phyloP scores from a whole-genome alignment of 2,797 vertebrate genomes.

The Onychomys arenicola region DNA sequence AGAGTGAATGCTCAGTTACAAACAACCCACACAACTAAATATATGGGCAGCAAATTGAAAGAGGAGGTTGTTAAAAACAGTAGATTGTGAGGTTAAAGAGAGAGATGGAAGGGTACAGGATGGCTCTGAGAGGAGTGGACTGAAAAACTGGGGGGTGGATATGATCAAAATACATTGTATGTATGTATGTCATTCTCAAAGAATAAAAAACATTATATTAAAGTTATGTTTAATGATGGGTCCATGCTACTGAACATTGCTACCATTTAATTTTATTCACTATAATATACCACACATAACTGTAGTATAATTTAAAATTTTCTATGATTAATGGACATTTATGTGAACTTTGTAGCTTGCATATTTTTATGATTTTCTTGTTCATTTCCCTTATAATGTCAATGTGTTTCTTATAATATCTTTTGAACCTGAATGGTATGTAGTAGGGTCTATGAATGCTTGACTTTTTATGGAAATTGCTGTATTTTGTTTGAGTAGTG shows the following conservation, averaged over 20 bases:
- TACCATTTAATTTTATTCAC: neutral
- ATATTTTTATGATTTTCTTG: neutral
- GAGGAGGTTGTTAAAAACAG: neutral
- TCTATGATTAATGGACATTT: neutral
- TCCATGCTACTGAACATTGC: neutral
- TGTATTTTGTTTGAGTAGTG: neutral
- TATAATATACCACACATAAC: neutral
- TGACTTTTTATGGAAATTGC: conserved; percentile 5
- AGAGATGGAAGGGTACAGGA: neutral
- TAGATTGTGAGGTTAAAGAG: neutral
- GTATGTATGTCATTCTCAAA: neutral
- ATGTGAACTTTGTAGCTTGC: neutral
- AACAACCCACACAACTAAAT: neutral
- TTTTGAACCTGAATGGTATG: neutral
- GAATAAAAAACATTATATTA: neutral
- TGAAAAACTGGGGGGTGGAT: neutral
- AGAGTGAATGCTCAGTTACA: neutral
- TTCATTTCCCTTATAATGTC: neutral
- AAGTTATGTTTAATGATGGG: neutral
- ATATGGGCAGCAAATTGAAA: neutral
- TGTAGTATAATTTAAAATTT: neutral
- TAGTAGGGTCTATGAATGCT: neutral
- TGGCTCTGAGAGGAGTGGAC: neutral
- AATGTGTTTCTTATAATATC: neutral
- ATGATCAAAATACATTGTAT: neutral